Evolutionary conservation across 1,140 invertebrate species (phyloP), one percentile per base, ranked within the genome.

Genomic region (Danaus melanippus): DNA sequence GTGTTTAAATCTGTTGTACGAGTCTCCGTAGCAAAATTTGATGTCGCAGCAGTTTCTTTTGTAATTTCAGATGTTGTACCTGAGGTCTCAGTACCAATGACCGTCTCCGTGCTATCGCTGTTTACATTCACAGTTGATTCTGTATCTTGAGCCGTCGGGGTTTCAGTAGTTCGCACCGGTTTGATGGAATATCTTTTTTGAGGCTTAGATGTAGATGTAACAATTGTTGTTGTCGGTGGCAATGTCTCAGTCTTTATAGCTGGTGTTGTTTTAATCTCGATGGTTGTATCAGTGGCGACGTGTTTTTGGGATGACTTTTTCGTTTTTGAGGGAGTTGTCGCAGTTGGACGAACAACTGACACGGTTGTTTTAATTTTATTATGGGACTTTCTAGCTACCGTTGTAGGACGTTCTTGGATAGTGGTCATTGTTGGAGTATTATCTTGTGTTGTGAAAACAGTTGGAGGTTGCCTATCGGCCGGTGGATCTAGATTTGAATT

Each of bases 161-260:
- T 83, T 48, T 75, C 74, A 46, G 80, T 84, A 7, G 75, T 87
- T 17, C 79, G 65, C 49, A 87, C 55, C 39, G 85, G 77, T 44
- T 77, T 67, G 17, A 88, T 87, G n/a, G 85, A 81, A 48, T 87
- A 88, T 54, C 86, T 82, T 60, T 88, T 87, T 9, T 84, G 85
- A 42, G 81, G 79, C 21, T 76, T 75, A 51, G 71, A 65, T 12
- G 73, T 74, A 53, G 74, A 79, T 10, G 76, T 65, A n/a, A 69
- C 61, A n/a, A 63, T 63, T 17, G 69, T 75, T 44, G 76, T 74
- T 63, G 67, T 69, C 69, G n/a, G 67, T 50, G 67, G 67, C 42
- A 64, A 53, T 39, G 68, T 66, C 55, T 83, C 67, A 8, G 58
- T 74, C 67, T 74, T 81, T 44, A 65, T 56, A 10, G 64, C 71